Conservation (phyloP, 2,797 vertebrate genomes). For the Typhlichthys subterraneus region DNA sequence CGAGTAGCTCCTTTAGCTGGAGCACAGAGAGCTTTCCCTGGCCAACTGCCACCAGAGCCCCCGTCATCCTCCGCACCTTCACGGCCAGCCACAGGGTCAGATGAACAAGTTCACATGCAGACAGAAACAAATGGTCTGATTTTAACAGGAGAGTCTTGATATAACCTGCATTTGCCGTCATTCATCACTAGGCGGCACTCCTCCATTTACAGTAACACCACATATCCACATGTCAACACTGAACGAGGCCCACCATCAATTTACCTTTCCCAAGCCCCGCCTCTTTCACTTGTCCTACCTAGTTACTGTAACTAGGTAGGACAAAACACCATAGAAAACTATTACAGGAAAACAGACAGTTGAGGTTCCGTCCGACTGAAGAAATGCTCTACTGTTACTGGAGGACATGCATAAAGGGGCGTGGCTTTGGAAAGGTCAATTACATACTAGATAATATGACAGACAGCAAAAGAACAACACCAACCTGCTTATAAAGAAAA, state of each 20-base stretch:
- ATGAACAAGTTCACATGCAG: background rate
- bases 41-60: slow-evolving; percentile 87
- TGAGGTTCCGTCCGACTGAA: too few relatives aligned
- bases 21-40: slow-evolving; percentile 68
- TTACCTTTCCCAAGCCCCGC: background rate
- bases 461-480: slow-evolving; percentile 23
- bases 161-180: background rate
- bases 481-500: slow-evolving; percentile 91
- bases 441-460: background rate
- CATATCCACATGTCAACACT: background rate
- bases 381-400: too few relatives aligned
- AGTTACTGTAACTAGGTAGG: too few relatives aligned
- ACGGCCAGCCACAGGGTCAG: background rate
- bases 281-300: too few relatives aligned
- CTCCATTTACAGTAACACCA: slow-evolving; percentile 5
- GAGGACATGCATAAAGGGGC: too few relatives aligned
- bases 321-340: too few relatives aligned
- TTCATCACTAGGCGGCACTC: slow-evolving; percentile 60
- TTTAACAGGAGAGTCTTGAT: background rate
- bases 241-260: background rate
- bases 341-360: too few relatives aligned
- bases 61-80: slow-evolving; percentile 89
- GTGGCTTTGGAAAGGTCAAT: too few relatives aligned
- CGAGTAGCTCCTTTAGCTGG: slow-evolving; percentile 78
- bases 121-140: background rate